Base-by-base conservation (phyloP, 2,797 vertebrate species). In the Enteromius treurensis region DNA sequence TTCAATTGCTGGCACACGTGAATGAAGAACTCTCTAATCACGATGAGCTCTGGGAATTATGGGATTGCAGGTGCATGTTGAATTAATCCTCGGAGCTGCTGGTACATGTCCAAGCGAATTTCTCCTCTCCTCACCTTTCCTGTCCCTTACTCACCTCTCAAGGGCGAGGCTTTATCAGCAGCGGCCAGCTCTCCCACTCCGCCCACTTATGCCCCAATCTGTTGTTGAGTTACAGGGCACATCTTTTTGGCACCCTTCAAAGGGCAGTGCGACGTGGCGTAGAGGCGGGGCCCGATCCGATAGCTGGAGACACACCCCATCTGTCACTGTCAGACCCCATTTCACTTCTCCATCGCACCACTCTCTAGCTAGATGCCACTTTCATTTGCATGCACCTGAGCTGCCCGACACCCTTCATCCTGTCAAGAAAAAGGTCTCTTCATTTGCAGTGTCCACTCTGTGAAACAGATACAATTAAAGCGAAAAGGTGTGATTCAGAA, bases 141-240 rank as follows among this genome's bases (percentile, higher is more conserved):
- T 89, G 91, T 93, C 88, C 86, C 89, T 87, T 88, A 84, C 86
- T 91, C 87, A 88, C 91, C 90, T 91, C 88, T 93, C 91, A 94
- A 95, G 93, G 93, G 91, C 91, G 84, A 77, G 75, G 89, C 90
- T 91, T 94, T 93, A 94, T 94, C 92, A 87, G 90, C 34, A 49
- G 84, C 88, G 88, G 90, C 89, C 91, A 90, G 90, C 26, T 19
- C 87, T 82, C 67, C 8, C 67, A 75, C 89, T 82, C 88, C 79
- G 79, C 86, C 87, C 76, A 86, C 81, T 79, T 87, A 60, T 53
- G 74, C 84, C 86, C 80, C 86, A 90, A 89, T 87, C 90, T 82
- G 86, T 88, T 85, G 79, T 83, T 89, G 91, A 92, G 89, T 92
- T 93, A 92, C 92, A 90, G 90, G 89, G 87, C 85, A 73, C 86